Base-by-base conservation (phyloP, 2,888 invertebrate genomes). In the Andrena chrysosceles region DNA sequence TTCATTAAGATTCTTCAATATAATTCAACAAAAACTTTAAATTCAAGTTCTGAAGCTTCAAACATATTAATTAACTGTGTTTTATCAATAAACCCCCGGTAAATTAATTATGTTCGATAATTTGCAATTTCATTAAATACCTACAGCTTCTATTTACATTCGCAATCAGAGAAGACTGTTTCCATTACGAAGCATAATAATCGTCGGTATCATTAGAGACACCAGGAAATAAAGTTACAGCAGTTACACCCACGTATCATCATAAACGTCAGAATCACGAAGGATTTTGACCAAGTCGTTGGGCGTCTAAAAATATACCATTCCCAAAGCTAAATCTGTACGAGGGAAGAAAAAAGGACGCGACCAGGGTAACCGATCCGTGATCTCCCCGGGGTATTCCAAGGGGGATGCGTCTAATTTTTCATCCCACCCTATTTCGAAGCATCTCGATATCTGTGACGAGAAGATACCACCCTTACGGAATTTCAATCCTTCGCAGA, bases 401-500 rank as follows among this genome's bases (percentile, higher is more conserved):
- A 23, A 42, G 8, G 54, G 54, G 49, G 54, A 69, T 66, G 31
- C 20, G 49, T 26, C 74, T 71, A 84, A 80, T 85, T 77, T 85
- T 75, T 81, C 83, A 85, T 81, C 54, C 49, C 56, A 29, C 56
- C 54, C 77, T 33, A 23, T 42, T 8, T 16, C 31, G 13, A 23
- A 23, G 29, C 31, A 7, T 54, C 62, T 33, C 60, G 60, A 26
- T 70, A 68, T 71, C 64, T 63, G 60, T 59, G 66, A 52, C 67
- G 60, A 35, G 59, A 42, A 64, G 72, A 67, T 72, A 77, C 48
- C 23, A 74, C 66, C 80, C 74, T 60, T n/a, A 23, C 49, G 69
- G 85, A 85, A 84, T 85, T 84, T 85, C 84, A 85, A 85, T 85
- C 80, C 72, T 72, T 81, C 56, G 42, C 52, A 48, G 64, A 56